These are phyloP conservation scores for Hylaeus volcanicus DNA, from an alignment of 1,140 invertebrate species.

Conservation along the genomic window DNA sequence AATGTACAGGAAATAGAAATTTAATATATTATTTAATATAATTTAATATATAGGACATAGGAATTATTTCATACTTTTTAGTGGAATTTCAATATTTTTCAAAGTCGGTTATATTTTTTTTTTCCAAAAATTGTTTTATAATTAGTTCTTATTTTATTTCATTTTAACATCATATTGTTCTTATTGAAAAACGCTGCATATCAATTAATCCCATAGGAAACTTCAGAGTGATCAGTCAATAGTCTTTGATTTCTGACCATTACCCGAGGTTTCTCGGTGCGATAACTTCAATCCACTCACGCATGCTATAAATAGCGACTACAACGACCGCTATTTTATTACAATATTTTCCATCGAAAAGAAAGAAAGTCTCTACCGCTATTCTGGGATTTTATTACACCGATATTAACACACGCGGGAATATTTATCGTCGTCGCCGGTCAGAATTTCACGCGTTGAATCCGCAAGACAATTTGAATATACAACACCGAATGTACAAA, in stretches of 20 bases:
- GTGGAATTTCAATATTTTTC: no score
- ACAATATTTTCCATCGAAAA: neutral
- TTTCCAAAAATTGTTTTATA: no score
- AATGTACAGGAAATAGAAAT: no score
- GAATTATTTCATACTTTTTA: no score
- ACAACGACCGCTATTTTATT: neutral
- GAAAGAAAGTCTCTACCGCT: neutral
- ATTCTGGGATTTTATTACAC: neutral
- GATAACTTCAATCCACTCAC: neutral
- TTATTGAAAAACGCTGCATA: no score
- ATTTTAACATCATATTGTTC: no score
- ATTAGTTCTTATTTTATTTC: no score
- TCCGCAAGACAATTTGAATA: slow-evolving; percentile 3
- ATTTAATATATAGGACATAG: no score
- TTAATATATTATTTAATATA: no score
- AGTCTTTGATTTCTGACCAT: neutral
- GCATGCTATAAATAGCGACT: neutral
- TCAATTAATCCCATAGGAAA: neutral
- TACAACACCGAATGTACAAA: slow-evolving; percentile 30
- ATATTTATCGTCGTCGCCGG: neutral
- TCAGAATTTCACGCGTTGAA: neutral
- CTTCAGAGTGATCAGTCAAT: neutral
- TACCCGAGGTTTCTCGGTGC: neutral
- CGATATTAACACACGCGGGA: neutral
- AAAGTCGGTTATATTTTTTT: no score